Evolutionary conservation across 2,888 invertebrate genomes (phyloP), one percentile per base, ranked within the genome.

Genomic region (Aleiodes testaceus): DNA sequence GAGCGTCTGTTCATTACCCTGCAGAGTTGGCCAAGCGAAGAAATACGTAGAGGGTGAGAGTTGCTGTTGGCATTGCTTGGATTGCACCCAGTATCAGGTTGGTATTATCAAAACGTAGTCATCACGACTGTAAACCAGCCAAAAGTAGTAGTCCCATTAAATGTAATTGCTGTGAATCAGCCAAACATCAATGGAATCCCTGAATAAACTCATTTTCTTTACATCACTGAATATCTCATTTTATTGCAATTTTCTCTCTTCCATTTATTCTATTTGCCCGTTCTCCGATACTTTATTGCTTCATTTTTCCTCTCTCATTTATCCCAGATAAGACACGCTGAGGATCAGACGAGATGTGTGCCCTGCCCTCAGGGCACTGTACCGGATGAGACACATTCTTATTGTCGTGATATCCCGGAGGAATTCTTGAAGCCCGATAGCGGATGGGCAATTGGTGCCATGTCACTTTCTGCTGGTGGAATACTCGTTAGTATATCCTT

Each of bases 61-160:
- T 86, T 97, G 97, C 87, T 97, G 97, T 87, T 97, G 97, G 96
- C 96, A 96, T 86, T 97, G 97, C 88, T 94, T 94, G 89, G 94
- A 95, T 87, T 97, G 97, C 88, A 92, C 94, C 59, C 93, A 93
- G 84, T 96, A 95, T 88, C 94, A 96, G 92, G 94, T 77, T 73
- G 64, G 93, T 59, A 59, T 59, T 59, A 59, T 42, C 16, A 36
- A 49, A 49, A 12, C 14, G 1, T n/a, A n/a, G 26, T 53, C 14
- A 26, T 53, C 26, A 36, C n/a, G n/a, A 26, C 53, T 53, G 7
- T 53, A 36, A 36, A 36, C 36, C 14, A 45, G 18, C 11, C n/a
- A 12, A 7, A n/a, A 53, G 5, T 53, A 26, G n/a, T 14, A 26
- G 1, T 14, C 53, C 6, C 53, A n/a, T 26, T 14, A 53, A 30